Base-by-base conservation (phyloP, 2,888 invertebrate species). In the Gastracanthus pulcherrimus region DNA sequence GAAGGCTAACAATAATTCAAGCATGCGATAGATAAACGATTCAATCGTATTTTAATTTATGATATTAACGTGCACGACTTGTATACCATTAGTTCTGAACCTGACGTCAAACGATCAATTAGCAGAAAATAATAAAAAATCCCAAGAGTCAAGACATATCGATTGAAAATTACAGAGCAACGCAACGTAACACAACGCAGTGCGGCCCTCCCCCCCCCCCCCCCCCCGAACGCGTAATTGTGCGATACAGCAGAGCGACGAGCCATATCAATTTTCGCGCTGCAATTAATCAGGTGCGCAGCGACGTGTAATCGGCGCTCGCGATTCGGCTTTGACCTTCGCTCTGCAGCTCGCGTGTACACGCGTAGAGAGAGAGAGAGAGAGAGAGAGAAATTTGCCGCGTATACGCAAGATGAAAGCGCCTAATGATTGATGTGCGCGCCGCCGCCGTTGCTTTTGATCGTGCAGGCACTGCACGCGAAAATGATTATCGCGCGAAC, bases 251-350 rank as follows among this genome's bases (percentile, higher is more conserved):
- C 11, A 9, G 0, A 51, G 51, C 51, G 51, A 23, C 23, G 55
- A 55, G 55, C 55, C 55, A 84, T 86, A 87, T 86, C 86, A 86
- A 87, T 88, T 87, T 87, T 87, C 87, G 84, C 31, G 83, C 84
- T 85, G 85, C 87, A 88, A 86, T 86, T 85, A 86, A 83, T 86
- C 84, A 84, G 84, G 84, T 81, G 83, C 80, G 75, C 81, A 76
- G 64, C 71, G 69, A 72, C 67, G 62, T 80, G 77, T 84, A 84
- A 85, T 85, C 84, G 84, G 55, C 55, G 23, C 13, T 55, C 55
- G 80, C 84, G 82, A 84, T 84, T 84, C 80, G 84, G 83, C 84
- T 85, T 85, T 84, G 85, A 85, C 85, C 86, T 86, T 90, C 88
- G 88, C 19, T 31, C n/a, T n/a, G n/a, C n/a, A n/a, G 55, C 55